These are phyloP conservation scores for Xestobium rufovillosum DNA, from an alignment of 2,888 invertebrate species.

Conservation along the genomic window DNA sequence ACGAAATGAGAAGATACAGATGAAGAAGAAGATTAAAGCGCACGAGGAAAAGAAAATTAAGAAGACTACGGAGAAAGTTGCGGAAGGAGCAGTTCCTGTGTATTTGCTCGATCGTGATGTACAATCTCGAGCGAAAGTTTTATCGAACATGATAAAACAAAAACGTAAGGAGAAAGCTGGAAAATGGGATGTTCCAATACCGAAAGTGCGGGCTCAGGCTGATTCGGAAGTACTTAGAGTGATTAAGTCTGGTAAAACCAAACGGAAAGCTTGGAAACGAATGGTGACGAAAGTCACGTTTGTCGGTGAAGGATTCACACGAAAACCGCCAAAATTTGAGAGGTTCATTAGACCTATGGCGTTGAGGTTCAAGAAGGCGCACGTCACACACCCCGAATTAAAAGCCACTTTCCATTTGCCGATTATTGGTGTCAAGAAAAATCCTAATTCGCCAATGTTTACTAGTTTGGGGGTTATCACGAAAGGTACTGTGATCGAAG, in stretches of 20 bases:
- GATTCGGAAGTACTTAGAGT: constrained; percentile 97
- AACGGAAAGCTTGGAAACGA: constrained; percentile 95
- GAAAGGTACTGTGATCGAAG: constrained; percentile 95
- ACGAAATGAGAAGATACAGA: constrained; percentile 96
- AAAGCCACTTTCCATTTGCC: constrained; percentile 97
- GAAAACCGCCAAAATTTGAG: constrained; percentile 99
- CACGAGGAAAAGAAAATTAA: constrained; percentile 93
- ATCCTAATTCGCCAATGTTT: constrained; percentile 95
- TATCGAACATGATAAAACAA: constrained; percentile 99
- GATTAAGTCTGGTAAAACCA: constrained; percentile 83
- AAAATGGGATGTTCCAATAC: constrained; percentile 99
- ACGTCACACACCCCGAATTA: constrained; percentile 98
- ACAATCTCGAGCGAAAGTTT: constrained; percentile 86
- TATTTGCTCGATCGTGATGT: constrained; percentile 97
- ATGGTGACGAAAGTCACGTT: constrained; percentile 99
- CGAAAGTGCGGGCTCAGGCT: constrained; percentile 94
- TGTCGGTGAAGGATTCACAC: constrained; percentile 96
- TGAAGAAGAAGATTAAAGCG: constrained; percentile 96
- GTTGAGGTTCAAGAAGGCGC: constrained; percentile 91
- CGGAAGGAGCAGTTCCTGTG: constrained; percentile 89
- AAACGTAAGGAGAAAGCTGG: constrained; percentile 99
- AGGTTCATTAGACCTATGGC: constrained; percentile 98
- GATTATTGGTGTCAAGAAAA: constrained; percentile 98
- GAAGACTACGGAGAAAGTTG: constrained; percentile 70
- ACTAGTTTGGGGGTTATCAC: constrained; percentile 97